Base-by-base conservation (phyloP, 2,888 invertebrate species). In the Noctuana brunneofusca region DNA sequence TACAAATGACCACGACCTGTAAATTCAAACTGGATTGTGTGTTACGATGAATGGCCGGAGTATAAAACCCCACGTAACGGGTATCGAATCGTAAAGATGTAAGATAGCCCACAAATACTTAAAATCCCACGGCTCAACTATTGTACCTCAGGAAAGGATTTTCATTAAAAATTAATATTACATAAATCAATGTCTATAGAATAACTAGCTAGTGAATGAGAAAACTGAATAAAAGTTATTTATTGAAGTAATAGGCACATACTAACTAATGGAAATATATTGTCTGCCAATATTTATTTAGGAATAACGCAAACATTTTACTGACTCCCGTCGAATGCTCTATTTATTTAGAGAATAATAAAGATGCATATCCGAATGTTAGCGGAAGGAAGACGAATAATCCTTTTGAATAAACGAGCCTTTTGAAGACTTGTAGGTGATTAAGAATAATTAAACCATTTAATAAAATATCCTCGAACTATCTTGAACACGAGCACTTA, bases 101-200 rank as follows among this genome's bases (percentile, higher is more conserved):
- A 67, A 70, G 72, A 74, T 71, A 69, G 75, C 68, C 66, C 64
- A 60, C 68, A 66, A 69, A 64, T 58, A 75, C 69, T 65, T 52
- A 56, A 69, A 66, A 69, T 66, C 63, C 68, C 65, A 58, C 67
- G 65, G 65, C 65, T 52, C 58, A 46, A 46, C 55, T 54, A 54
- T 54, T 53, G 53, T 52, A 43, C 52, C 43, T 38, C 14, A 11
- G 32, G 43, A 46, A 22, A 30, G 20, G 9, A 50, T 62, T 56
- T 56, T 56, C 32, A 43, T 41, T 41, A 8, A 5, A 41, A 41
- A 12, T 43, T 11, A 6, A 46, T 58, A 52, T 41, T 20, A n/a
- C n/a, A n/a, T n/a, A n/a, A n/a, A n/a, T n/a, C n/a, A n/a, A n/a
- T n/a, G n/a, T n/a, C n/a, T n/a, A n/a, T n/a, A n/a, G n/a, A n/a